phyloP scores from a whole-genome alignment of 2,797 vertebrate species.

The Pogoniulus pusillus region DNA sequence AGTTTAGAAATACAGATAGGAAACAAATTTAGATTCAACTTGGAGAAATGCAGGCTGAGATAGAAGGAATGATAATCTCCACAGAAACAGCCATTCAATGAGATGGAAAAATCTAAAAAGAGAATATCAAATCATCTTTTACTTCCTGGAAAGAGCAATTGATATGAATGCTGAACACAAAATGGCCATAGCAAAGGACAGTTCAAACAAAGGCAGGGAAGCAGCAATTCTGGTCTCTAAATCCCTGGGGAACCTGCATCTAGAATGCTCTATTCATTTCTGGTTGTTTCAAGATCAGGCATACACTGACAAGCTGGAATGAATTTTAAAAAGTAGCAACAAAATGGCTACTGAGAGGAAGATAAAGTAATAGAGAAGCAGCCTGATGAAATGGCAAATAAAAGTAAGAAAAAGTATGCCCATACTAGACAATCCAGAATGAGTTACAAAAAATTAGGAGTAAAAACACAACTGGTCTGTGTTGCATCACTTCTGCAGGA shows the following conservation, averaged over 20 bases:
- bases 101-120: constrained; percentile 41
- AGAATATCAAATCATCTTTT: neutral
- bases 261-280: neutral
- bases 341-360: neutral
- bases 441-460: neutral
- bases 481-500: neutral
- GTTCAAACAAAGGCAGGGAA: constrained; percentile 25
- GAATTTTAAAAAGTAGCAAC: neutral
- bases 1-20: constrained; percentile 62
- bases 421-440: neutral
- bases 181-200: neutral
- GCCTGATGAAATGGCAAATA: neutral
- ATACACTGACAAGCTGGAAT: neutral
- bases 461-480: neutral
- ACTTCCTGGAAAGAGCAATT: constrained; percentile 46
- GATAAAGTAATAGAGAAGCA: neutral
- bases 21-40: constrained; percentile 62
- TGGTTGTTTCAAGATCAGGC: neutral
- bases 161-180: constrained; percentile 14
- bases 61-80: constrained; percentile 27
- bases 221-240: neutral
- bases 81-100: constrained; percentile 58
- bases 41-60: constrained; percentile 29
- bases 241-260: neutral
- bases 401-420: neutral